phyloP scores from a whole-genome alignment of 2,888 invertebrate species.

The Thera obeliscata region DNA sequence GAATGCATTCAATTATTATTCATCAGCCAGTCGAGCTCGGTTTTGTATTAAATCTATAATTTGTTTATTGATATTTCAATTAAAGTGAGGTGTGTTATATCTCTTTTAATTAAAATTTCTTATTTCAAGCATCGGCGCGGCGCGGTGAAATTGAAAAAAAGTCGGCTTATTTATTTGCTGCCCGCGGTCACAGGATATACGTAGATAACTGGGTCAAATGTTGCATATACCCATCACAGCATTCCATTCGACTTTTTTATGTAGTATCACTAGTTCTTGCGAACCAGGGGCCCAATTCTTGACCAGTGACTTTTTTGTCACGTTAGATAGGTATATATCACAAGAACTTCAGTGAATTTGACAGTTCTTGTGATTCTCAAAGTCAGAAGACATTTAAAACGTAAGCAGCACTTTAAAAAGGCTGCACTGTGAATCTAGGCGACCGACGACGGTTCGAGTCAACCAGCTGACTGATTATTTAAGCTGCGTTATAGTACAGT shows the following conservation, averaged over 20 bases:
- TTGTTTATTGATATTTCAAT: slow-evolving; percentile 46
- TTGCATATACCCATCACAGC: background rate
- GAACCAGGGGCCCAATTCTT: too few relatives aligned
- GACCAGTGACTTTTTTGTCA: too few relatives aligned
- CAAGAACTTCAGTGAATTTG: too few relatives aligned
- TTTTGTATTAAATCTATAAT: slow-evolving; percentile 15
- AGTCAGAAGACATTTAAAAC: too few relatives aligned
- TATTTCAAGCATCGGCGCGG: slow-evolving; percentile 40
- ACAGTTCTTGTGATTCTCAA: too few relatives aligned
- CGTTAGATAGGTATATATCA: too few relatives aligned
- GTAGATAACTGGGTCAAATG: background rate
- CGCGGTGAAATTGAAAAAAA: slow-evolving; percentile 45
- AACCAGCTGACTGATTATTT: slow-evolving; percentile 3
- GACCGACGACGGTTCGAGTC: background rate
- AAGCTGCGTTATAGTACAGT: slow-evolving; percentile 25
- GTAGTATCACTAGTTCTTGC: too few relatives aligned
- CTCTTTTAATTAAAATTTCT: slow-evolving; percentile 51
- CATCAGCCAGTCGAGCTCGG: background rate
- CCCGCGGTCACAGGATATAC: slow-evolving; percentile 28
- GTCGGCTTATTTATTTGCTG: slow-evolving; percentile 47
- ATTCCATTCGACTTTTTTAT: too few relatives aligned
- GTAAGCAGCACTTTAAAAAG: too few relatives aligned
- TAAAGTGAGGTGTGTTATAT: slow-evolving; percentile 51
- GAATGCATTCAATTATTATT: slow-evolving; percentile 5
- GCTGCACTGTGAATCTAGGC: too few relatives aligned